Evolutionary conservation across 2,113 vertebrate genomes (phyloP).

Genomic region (Onychorhynchus coronatus): DNA sequence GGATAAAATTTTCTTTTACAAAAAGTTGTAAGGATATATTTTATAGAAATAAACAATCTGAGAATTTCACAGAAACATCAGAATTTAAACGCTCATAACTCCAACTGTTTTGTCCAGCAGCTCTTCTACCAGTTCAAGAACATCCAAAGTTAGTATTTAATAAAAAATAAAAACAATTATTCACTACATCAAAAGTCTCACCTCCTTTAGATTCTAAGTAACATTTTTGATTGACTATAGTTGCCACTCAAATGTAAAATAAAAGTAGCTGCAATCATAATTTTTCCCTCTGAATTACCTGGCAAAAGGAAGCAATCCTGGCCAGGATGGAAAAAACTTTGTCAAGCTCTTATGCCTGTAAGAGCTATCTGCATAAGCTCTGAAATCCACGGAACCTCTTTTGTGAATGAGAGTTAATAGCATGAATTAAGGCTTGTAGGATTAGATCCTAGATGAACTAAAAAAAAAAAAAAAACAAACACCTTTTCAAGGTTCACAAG

Average conservation of each 20-base stretch:
- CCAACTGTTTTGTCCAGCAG: constrained; percentile 49
- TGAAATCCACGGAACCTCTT: not conserved
- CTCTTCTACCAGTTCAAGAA: constrained; percentile 32
- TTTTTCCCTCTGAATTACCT: constrained; percentile 1
- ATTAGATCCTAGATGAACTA: not conserved
- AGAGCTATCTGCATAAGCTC: not conserved
- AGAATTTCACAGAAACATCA: constrained; percentile 77
- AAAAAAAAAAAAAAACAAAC: not conserved
- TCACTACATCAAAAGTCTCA: not conserved
- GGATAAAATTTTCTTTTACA: constrained; percentile 64
- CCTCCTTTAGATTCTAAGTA: not conserved
- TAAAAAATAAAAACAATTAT: constrained; percentile 22
- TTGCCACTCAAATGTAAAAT: constrained; percentile 2
- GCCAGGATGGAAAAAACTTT: not conserved
- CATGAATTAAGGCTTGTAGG: not conserved
- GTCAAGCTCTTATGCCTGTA: not conserved
- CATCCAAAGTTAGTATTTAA: constrained; percentile 46
- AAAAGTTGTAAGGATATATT: constrained; percentile 68
- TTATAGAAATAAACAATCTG: constrained; percentile 67
- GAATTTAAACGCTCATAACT: constrained; percentile 66
- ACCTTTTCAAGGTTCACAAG: not conserved
- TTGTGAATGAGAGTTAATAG: not conserved
- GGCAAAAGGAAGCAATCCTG: not conserved
- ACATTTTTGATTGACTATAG: not conserved
- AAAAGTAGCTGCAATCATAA: constrained; percentile 12